Evolutionary conservation across 1,140 invertebrate species (phyloP), one percentile per base, ranked within the genome.

Genomic region (roundworm (Caenorhabditis elegans)): DNA sequence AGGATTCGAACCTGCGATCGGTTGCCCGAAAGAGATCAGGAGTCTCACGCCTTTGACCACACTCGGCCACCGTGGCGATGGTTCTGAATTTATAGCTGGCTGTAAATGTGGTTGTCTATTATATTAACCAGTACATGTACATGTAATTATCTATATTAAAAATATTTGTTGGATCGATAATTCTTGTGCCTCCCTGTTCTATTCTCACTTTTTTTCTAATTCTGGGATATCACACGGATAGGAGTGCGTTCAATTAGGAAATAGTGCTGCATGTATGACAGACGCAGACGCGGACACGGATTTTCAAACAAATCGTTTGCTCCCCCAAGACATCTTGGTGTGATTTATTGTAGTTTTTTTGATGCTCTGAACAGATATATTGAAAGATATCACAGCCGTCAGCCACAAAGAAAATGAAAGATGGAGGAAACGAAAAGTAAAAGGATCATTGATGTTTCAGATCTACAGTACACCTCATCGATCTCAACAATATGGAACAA

Each of bases 331-430:
- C 53, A 34, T 34, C 53, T 17, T 22, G 19, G 26, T 31, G 26
- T 60, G 53, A 60, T 60, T 60, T 60, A 60, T 60, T 60, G 53
- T 31, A 15, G 53, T 60, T 60, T 60, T 60, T 53, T 60, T n/a
- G 26, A 11, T 60, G 26, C 53, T 31, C 28, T 10, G 53, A 60
- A 60, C 28, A 60, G 53, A 60, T 60, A 60, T 31, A 60, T 17
- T 34, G 53, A 60, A 31, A 60, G 28, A 60, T 60, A 24, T 11
- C 10, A 26, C 24, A 13, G 49, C 6, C 6, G 26, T 60, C 26
- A 10, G 6, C 15, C 15, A 17, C n/a, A 17, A 48, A 3, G 15
- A 48, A n/a, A n/a, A n/a, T n/a, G n/a, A n/a, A n/a, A n/a, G n/a
- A n/a, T n/a, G n/a, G n/a, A n/a, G n/a, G n/a, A n/a, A n/a, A n/a